phyloP scores from a whole-genome alignment of 2,797 vertebrate species.

The Microhierax caerulescens region DNA sequence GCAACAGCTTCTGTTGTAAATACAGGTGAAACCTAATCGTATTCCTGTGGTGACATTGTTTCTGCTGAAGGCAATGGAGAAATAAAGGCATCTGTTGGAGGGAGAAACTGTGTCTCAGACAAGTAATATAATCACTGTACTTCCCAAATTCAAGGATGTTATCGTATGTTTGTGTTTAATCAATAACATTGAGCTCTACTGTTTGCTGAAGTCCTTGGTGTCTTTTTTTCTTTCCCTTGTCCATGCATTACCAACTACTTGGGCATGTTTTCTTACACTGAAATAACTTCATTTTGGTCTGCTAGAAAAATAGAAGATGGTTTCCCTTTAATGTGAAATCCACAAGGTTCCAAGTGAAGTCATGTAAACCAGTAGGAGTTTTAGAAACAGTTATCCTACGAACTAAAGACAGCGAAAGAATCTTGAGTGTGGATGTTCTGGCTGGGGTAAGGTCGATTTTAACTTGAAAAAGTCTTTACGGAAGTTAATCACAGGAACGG shows the following conservation, averaged over 20 bases:
- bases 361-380: not conserved
- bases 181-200: not conserved
- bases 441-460: not conserved
- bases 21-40: not conserved
- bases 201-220: not conserved
- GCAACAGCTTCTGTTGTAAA: not conserved
- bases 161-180: not conserved
- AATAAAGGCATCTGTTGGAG: not conserved
- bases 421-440: not conserved
- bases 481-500: not conserved
- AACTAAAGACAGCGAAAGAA: not conserved
- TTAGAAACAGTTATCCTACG: not conserved
- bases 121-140: rapidly evolving
- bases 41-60: not conserved
- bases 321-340: not conserved
- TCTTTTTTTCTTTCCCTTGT: not conserved
- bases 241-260: not conserved
- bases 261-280: not conserved
- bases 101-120: not conserved
- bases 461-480: not conserved
- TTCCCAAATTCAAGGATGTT: not conserved
- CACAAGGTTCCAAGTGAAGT: not conserved
- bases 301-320: not conserved
- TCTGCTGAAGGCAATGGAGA: not conserved
- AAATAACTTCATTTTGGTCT: not conserved